Evolutionary conservation across 2,888 invertebrate species (phyloP), one percentile per base, ranked within the genome.

Genomic region (Drosophila birchii): DNA sequence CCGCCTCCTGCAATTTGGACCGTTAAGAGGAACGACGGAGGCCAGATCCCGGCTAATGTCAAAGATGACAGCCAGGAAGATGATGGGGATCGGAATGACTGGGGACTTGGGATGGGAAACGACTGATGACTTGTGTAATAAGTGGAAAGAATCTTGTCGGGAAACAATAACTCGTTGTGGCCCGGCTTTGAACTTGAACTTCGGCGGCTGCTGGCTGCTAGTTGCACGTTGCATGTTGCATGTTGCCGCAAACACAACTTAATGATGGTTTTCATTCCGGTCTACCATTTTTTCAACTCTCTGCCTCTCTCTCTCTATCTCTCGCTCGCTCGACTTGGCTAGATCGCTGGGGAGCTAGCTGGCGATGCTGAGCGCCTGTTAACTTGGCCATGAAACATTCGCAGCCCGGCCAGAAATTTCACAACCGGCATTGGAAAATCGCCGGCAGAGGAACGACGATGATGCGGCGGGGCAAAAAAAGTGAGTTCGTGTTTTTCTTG

Each of bases 401-500:
- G 82, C 79, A 73, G 86, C 78, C 78, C 69, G 66, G 80, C 69
- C 75, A 49, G 72, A 56, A 87, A 87, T 82, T 85, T 83, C 86
- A 76, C 88, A 87, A 82, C 74, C 83, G 86, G 86, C 83, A 83
- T 82, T 69, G 88, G 88, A 69, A 86, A 86, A 86, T 81, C 76
- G 85, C 78, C 57, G 75, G 47, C 64, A 63, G 55, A 72, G 54
- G 47, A 44, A 45, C 45, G 11, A n/a, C 29, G 6, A 45, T 26
- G 26, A 44, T 12, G 20, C 20, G 51, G 20, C 45, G 71, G 49
- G 54, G 72, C 76, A 84, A 86, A 85, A 85, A 88, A 87, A 26
- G 89, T 89, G 86, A 86, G 86, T 86, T 85, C 85, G 73, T 89
- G 89, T 86, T 85, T 89, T 89, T 89, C 89, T 87, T 78, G 89